A percentile compares a stretch with the other conserved stretches of the same genome.
Conservation (phyloP, 2,888 invertebrate species). For the Dryobotodes eremita region DNA sequence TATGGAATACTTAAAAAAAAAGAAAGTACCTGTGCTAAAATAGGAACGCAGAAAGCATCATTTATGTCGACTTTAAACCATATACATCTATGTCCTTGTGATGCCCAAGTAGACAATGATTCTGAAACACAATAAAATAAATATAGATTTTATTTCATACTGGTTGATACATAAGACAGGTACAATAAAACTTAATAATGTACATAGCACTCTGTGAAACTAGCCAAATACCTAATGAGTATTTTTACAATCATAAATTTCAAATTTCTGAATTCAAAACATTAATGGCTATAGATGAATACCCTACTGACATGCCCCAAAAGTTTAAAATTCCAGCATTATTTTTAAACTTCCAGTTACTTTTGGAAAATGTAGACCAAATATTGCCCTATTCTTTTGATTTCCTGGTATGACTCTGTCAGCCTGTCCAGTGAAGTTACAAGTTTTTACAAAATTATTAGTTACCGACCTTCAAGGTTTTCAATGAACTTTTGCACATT, state of each 20-base stretch:
- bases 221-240: no score
- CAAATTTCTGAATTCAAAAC: neutral
- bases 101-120: conserved; percentile 93
- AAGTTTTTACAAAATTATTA: neutral
- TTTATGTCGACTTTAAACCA: conserved; percentile 95
- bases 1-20: conserved; percentile 18
- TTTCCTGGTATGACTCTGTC: neutral
- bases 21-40: conserved; percentile 92
- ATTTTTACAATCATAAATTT: neutral
- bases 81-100: conserved; percentile 92
- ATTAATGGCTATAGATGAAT: no score
- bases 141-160: neutral
- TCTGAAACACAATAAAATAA: conserved; percentile 86
- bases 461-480: conserved; percentile 79
- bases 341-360: neutral
- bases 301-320: neutral
- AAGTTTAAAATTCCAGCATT: neutral
- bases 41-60: conserved; percentile 93
- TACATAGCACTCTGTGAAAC: no score
- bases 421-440: neutral
- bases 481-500: conserved; percentile 70
- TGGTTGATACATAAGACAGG: neutral
- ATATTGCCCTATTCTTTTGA: neutral
- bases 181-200: neutral
- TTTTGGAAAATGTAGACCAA: neutral